Evolutionary conservation across 1,140 invertebrate genomes (phyloP).

Genomic region (Macrotrachela quadricornifera): DNA sequence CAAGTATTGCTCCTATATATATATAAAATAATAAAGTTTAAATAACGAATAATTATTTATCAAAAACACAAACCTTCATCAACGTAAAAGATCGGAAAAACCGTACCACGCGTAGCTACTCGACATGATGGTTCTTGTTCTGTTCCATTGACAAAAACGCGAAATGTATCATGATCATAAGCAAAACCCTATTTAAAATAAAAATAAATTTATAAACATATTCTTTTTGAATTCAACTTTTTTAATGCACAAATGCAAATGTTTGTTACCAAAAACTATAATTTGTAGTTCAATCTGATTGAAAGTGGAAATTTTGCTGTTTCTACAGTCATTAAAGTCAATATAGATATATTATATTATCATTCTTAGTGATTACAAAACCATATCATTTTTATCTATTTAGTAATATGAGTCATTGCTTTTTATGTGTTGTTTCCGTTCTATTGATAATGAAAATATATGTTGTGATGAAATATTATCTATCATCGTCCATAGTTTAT

Average conservation of each 20-base stretch:
- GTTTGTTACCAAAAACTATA: background rate
- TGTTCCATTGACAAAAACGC: constrained; percentile 82
- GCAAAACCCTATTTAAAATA: constrained; percentile 53
- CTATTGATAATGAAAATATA: too few species aligned
- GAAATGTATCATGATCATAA: constrained; percentile 86
- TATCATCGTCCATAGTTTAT: too few species aligned
- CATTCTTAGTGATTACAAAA: too few species aligned
- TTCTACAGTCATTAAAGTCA: constrained; percentile 41
- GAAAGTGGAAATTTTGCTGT: constrained; percentile 77
- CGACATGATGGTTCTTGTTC: constrained; percentile 41
- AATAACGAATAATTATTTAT: constrained; percentile 2
- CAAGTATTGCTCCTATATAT: constrained; percentile 74
- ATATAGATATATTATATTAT: constrained; percentile 62
- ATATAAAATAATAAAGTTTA: constrained; percentile 11
- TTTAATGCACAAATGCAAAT: too few species aligned
- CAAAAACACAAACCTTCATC: constrained; percentile 20
- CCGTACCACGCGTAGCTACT: constrained; percentile 58
- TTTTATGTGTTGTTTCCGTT: too few species aligned
- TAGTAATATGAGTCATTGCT: too few species aligned
- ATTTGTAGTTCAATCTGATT: constrained; percentile 33
- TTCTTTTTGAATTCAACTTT: too few species aligned
- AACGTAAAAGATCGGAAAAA: constrained; percentile 84
- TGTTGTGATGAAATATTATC: too few species aligned
- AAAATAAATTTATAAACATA: too few species aligned
- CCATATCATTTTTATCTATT: too few species aligned